Percentiles rank a stretch among this genome's conserved stretches.
Evolutionary conservation across 2,797 vertebrate species (phyloP).

Genomic region (Eulemur albifrons): DNA sequence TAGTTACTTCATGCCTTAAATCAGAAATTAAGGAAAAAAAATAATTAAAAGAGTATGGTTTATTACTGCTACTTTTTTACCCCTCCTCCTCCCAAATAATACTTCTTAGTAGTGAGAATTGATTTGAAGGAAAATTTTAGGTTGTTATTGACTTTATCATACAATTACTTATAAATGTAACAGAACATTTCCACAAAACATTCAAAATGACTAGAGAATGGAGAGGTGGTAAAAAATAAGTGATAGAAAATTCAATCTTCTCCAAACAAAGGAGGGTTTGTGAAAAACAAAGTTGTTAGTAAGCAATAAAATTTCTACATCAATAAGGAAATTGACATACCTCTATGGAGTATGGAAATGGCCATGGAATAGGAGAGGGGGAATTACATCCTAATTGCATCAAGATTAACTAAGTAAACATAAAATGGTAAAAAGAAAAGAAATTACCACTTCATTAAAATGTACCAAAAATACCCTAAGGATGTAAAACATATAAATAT

Average conservation of each 20-base stretch:
- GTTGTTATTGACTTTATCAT: background rate
- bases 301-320: background rate
- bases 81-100: background rate
- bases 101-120: background rate
- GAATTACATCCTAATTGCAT: background rate
- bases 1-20: background rate
- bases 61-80: background rate
- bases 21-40: background rate
- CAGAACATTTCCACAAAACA: background rate
- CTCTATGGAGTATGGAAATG: too few species aligned
- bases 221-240: background rate
- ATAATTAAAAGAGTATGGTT: background rate
- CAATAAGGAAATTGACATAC: background rate
- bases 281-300: background rate
- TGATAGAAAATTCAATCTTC: background rate
- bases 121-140: background rate
- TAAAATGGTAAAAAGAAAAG: background rate
- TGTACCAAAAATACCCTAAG: background rate
- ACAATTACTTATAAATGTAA: background rate
- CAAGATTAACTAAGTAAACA: background rate
- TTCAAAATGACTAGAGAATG: background rate
- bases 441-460: background rate
- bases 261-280: background rate
- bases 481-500: background rate
- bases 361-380: background rate